phyloP scores from a whole-genome alignment of 2,797 vertebrate species.

The Gymnocypris eckloni region DNA sequence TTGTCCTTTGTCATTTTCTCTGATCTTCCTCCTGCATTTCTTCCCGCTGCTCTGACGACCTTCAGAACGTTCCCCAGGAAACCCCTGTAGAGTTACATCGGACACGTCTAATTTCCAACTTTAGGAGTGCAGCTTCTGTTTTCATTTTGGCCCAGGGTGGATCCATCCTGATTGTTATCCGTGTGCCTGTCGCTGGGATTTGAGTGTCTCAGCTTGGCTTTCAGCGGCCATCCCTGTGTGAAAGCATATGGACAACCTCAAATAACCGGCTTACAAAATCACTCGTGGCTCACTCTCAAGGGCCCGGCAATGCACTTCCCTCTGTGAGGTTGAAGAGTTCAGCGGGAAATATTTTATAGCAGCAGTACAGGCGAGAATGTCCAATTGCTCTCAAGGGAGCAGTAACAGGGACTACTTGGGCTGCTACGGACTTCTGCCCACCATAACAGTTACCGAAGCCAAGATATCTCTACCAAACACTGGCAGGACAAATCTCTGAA shows the following conservation, averaged over 20 bases:
- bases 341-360: constrained; percentile 35
- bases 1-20: constrained; percentile 1
- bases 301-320: constrained; percentile 26
- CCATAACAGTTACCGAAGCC: constrained; percentile 32
- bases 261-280: constrained; percentile 43
- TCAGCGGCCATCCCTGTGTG: constrained; percentile 14
- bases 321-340: constrained; percentile 47
- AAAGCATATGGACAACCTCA: constrained; percentile 39
- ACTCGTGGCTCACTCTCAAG: constrained; percentile 34
- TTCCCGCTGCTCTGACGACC: neutral
- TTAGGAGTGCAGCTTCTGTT: constrained; percentile 29
- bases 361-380: neutral
- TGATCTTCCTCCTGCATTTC: constrained; percentile 12
- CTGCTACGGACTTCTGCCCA: constrained; percentile 38
- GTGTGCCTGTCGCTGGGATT: constrained; percentile 27
- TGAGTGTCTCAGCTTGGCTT: constrained; percentile 21
- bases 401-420: constrained; percentile 33
- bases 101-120: constrained; percentile 23
- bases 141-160: constrained; percentile 28
- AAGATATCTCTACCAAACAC: constrained; percentile 12
- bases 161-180: constrained; percentile 33
- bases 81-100: constrained; percentile 3
- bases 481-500: constrained; percentile 17
- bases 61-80: constrained; percentile 9
- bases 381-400: constrained; percentile 45